Conservation (phyloP, 2,113 vertebrate species). For the Lucifuga dentata region DNA sequence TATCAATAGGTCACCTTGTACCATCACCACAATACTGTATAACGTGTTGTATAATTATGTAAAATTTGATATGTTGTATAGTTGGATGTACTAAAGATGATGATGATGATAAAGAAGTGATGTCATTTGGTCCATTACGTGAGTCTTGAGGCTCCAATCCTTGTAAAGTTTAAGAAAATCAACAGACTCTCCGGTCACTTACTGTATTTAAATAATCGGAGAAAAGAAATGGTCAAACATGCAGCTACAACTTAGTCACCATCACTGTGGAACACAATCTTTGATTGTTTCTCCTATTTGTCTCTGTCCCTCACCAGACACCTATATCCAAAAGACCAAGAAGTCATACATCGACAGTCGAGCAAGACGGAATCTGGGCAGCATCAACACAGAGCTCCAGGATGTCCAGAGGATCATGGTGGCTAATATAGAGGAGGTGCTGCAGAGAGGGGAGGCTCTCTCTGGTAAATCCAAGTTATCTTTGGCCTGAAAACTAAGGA, state of each 20-base stretch:
- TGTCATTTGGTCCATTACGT: too few relatives aligned
- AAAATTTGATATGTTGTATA: too few relatives aligned
- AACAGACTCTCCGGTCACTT: too few relatives aligned
- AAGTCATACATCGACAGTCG: slow-evolving; percentile 98
- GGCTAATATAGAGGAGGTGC: slow-evolving; percentile 97
- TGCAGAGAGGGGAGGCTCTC: slow-evolving; percentile 95
- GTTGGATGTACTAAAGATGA: too few relatives aligned
- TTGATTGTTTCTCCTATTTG: not conserved
- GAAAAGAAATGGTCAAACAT: slow-evolving; percentile 2
- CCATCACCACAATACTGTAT: too few relatives aligned
- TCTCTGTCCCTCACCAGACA: slow-evolving; percentile 83
- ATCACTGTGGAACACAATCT: not conserved
- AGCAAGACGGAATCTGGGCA: slow-evolving; percentile 94
- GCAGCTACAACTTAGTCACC: not conserved
- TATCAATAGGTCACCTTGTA: too few relatives aligned
- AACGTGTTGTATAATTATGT: too few relatives aligned
- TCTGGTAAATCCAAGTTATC: slow-evolving; percentile 84
- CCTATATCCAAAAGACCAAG: slow-evolving; percentile 99
- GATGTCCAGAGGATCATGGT: slow-evolving; percentile 99
- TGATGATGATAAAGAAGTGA: too few relatives aligned
- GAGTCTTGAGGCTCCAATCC: too few relatives aligned
- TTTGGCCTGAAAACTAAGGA: not conserved
- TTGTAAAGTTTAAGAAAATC: too few relatives aligned
- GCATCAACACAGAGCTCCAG: slow-evolving; percentile 97
- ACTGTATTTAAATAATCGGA: too few relatives aligned